Base-by-base conservation (phyloP, 2,888 invertebrate species). In the Folsomia candida region DNA sequence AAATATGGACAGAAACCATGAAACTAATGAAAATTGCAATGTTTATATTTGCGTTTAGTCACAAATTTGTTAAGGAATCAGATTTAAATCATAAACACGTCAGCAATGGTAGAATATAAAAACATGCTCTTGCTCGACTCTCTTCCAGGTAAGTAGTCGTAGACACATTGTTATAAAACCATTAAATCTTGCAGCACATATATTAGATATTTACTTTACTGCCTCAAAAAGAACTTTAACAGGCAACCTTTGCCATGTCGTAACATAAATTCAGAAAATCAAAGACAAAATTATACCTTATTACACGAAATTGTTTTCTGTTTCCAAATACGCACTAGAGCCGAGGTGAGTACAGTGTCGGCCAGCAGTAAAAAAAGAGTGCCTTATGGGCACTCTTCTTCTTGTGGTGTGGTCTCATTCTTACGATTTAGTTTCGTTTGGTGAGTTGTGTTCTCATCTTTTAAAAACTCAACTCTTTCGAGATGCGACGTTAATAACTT, bases 341-440 rank as follows among this genome's bases (percentile, higher is more conserved):
- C 14, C 37, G 37, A 37, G 37, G 4, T 37, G 37, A 37, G 6
- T 37, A 37, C 37, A 37, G 37, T 37, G 37, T 14, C 4, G 4
- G 37, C n/a, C 37, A 37, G 37, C 14, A 9, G 37, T 4, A 37
- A 37, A 37, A 9, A 9, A 14, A 9, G 6, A 37, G 37, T 37
- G 37, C 37, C 14, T 37, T 37, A 37, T 37, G 37, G 37, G 37
- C 37, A 37, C 37, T 57, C 24, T 6, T 22, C 25, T 59, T 20
- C 59, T 59, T 59, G 59, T 26, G 59, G 59, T 59, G 59, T 59
- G 59, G 59, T 59, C 59, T 59, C 37, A 37, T 37, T 37, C 37
- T 37, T 37, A 4, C 14, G 37, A 37, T 37, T 37, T 37, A 37
- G 37, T 37, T 37, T 37, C 4, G n/a, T n/a, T 47, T 54, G 3